Evolutionary conservation across 2,888 invertebrate genomes (phyloP).

Genomic region (Aquatica leii): DNA sequence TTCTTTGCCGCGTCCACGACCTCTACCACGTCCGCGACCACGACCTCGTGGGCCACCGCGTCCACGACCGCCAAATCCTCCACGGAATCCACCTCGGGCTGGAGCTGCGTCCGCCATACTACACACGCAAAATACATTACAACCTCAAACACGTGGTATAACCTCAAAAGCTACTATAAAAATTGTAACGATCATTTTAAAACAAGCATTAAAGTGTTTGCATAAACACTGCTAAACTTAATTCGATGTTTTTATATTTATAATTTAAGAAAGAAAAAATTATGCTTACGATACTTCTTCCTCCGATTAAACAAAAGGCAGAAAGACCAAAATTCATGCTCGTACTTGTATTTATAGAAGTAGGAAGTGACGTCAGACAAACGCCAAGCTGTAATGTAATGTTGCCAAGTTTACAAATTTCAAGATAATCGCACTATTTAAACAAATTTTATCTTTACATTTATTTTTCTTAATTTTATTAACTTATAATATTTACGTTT

Average conservation of each 20-base stretch:
- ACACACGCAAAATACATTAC: constrained; percentile 42
- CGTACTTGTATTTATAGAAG: constrained; percentile 10
- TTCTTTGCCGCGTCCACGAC: constrained; percentile 90
- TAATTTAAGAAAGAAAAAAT: neutral
- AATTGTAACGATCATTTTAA: too few relatives aligned
- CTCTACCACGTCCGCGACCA: constrained; percentile 83
- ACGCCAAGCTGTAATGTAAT: neutral
- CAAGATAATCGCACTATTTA: too few relatives aligned
- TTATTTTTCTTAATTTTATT: too few relatives aligned
- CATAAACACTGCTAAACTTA: neutral
- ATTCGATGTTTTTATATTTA: neutral
- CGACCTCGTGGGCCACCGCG: constrained; percentile 80
- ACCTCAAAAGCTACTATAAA: neutral
- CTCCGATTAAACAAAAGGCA: constrained; percentile 17
- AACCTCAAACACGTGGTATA: constrained; percentile 5
- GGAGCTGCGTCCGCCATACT: constrained; percentile 99
- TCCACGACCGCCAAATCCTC: constrained; percentile 80
- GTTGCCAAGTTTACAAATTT: neutral
- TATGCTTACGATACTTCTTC: constrained; percentile 27
- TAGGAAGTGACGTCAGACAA: constrained; percentile 20
- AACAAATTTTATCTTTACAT: too few relatives aligned
- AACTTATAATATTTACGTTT: too few relatives aligned
- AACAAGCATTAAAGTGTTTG: neutral
- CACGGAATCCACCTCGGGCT: constrained; percentile 94
- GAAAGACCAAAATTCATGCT: constrained; percentile 16